Evolutionary conservation across 2,113 vertebrate genomes (phyloP), one percentile per base, ranked within the genome.

Genomic region (Malaclemys terrapin): DNA sequence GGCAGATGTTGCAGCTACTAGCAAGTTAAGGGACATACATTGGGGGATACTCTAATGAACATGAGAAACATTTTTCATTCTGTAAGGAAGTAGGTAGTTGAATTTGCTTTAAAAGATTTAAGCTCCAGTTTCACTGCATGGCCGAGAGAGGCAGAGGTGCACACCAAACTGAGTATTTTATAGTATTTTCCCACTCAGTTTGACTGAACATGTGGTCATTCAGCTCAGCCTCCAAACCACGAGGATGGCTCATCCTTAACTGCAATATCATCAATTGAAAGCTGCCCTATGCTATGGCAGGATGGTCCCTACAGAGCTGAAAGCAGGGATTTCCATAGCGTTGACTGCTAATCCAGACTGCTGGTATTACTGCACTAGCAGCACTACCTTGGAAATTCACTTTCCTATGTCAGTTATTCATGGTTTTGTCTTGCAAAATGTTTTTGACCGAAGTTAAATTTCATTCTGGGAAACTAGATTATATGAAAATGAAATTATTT

Each of bases 401-500:
- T 14, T 59, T 91, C 72, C 38, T 56, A n/a, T 54, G 59, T 42
- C 52, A 82, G 52, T 35, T 52, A 17, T 45, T 82, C 91, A 89
- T 65, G 31, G 81, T 82, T 85, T 88, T 93, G 25, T 95, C 95
- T 76, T 29, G 17, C 69, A 93, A 94, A 85, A 89, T 84, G 38
- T 53, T 87, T 80, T 83, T 79, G 80, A 35, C 42, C 81, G 93
- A 94, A 84, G 84, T 25, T 25, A 91, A 95, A 81, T 22, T 90
- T 94, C 59, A 89, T 88, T 96, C 75, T 82, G 78, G 42, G 10
- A 89, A 85, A 85, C 38, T 27, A 93, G 78, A 95, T 53, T 45
- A 87, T 16, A 87, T 72, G 88, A 88, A 82, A 95, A 95, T 84
- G 59, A 93, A 95, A 90, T 90, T 86, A 90, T 2, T 16, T 62